These are phyloP conservation scores for Deilephila porcellus DNA, from an alignment of 2,888 invertebrate species.

Conservation along the genomic window DNA sequence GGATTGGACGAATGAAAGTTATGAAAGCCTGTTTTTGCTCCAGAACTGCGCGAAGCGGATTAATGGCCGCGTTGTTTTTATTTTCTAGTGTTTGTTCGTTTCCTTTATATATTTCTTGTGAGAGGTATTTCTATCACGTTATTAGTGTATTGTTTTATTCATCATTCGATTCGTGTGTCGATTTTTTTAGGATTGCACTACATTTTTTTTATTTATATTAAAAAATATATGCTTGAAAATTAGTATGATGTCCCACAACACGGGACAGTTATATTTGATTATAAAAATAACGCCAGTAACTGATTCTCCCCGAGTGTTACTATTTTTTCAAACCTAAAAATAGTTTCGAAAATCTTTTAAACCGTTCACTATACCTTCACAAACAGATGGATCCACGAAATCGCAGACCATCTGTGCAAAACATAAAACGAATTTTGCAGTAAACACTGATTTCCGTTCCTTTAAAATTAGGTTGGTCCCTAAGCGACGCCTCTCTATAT, in stretches of 20 bases:
- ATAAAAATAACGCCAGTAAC: too few relatives aligned
- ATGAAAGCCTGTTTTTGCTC: constrained; percentile 19
- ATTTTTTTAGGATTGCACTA: not conserved
- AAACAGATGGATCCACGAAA: not conserved
- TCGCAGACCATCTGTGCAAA: not conserved
- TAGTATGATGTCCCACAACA: too few relatives aligned
- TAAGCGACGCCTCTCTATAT: constrained; percentile 51
- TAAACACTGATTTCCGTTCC: constrained; percentile 30
- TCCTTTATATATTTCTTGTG: constrained; percentile 8
- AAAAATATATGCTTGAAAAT: too few relatives aligned
- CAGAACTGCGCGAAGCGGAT: constrained; percentile 10
- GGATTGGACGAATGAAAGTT: constrained; percentile 50
- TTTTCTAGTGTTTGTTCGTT: not conserved
- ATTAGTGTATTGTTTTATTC: not conserved
- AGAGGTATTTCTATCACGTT: not conserved
- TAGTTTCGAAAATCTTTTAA: too few relatives aligned
- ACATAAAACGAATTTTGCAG: not conserved
- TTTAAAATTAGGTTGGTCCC: constrained; percentile 23
- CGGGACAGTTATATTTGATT: too few relatives aligned
- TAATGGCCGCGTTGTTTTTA: constrained; percentile 1
- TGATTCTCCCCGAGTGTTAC: too few relatives aligned
- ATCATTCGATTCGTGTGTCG: not conserved
- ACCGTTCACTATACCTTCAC: too few relatives aligned
- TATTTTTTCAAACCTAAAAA: too few relatives aligned
- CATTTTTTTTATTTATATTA: not conserved